phyloP scores from a whole-genome alignment of 2,797 vertebrate genomes.

The Sciurus vulgaris region DNA sequence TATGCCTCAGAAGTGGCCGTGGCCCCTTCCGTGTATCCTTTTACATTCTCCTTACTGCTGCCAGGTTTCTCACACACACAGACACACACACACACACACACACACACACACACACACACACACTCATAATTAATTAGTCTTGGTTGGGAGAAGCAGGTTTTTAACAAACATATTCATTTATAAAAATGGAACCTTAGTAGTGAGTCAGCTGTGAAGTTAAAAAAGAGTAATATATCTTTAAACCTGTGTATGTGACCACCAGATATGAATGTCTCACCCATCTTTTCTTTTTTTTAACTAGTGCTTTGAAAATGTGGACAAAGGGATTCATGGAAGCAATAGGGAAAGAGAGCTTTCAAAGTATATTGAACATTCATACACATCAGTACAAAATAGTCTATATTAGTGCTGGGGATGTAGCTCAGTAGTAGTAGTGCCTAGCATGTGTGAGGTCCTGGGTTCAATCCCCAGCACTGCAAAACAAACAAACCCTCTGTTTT shows the following conservation, averaged over 20 bases:
- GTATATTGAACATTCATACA: not conserved
- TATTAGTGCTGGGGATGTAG: not conserved
- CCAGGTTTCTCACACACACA: not conserved
- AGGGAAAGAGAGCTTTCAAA: conserved; percentile 40
- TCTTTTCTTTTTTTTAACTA: conserved; percentile 46
- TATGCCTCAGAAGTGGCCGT: not conserved
- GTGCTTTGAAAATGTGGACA: conserved; percentile 71
- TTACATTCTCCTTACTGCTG: not conserved
- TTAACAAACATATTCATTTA: conserved; percentile 31
- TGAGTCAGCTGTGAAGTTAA: conserved; percentile 16
- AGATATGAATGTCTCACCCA: not conserved
- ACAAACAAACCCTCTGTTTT: not conserved
- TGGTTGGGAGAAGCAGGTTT: not conserved
- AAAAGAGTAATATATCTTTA: not conserved
- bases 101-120: not conserved
- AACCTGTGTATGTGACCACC: not conserved
- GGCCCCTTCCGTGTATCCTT: not conserved
- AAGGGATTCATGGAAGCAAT: conserved; percentile 26
- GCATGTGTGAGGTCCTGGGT: no score
- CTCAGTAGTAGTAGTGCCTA: no score
- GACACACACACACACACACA: no score
- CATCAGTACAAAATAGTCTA: not conserved
- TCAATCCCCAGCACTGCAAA: no score
- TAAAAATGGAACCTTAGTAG: conserved; percentile 34
- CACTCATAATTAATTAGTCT: not conserved